phyloP scores from a whole-genome alignment of 2,113 vertebrate species.

The Psammodynastes pulverulentus region DNA sequence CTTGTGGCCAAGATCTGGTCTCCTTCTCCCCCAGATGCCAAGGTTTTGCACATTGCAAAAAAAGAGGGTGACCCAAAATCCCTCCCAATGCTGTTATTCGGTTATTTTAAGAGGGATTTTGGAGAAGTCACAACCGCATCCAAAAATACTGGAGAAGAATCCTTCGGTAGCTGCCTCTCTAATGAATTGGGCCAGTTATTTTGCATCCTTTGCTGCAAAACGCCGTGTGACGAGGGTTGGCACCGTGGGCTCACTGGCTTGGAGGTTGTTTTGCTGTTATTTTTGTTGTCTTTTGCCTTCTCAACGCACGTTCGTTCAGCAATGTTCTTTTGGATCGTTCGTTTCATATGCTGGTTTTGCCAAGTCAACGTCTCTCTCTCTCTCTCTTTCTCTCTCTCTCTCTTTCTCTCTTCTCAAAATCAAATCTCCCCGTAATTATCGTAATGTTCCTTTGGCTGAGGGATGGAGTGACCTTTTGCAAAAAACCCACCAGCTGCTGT shows the following conservation, averaged over 20 bases:
- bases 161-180: not conserved
- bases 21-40: not conserved
- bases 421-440: slow-evolving; percentile 6
- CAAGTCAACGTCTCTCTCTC: not conserved
- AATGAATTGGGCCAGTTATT: fast-evolving
- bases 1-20: not conserved
- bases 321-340: not conserved
- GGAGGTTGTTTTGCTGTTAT: not conserved
- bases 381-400: too few species aligned
- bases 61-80: not conserved
- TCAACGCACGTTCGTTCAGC: not conserved
- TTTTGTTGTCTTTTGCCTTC: not conserved
- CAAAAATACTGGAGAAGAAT: not conserved
- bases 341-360: fast-evolving
- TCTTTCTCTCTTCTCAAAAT: not conserved
- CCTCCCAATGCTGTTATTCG: not conserved
- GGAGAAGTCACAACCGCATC: not conserved
- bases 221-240: not conserved
- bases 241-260: not conserved
- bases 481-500: fast-evolving
- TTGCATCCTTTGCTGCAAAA: not conserved
- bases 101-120: not conserved
- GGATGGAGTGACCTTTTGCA: slow-evolving; percentile 14
- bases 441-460: not conserved
- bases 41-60: not conserved